These are phyloP conservation scores for Fistularia commersonii DNA, from an alignment of 2,797 vertebrate species.

Conservation along the genomic window DNA sequence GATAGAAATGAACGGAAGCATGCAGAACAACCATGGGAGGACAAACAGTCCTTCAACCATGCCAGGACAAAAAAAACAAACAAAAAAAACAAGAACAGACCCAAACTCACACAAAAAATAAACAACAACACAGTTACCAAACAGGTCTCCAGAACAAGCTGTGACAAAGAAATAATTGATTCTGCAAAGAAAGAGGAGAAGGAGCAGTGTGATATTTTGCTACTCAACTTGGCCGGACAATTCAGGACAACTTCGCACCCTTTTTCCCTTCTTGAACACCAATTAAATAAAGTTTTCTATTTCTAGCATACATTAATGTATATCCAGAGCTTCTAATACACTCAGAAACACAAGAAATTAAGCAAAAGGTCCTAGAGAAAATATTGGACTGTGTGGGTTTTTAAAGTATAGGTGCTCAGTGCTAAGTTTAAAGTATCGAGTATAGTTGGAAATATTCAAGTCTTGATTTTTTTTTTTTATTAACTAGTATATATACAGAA, in stretches of 20 bases:
- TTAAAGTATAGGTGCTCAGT: conserved; percentile 9
- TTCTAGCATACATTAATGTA: too few species aligned
- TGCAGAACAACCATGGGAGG: conserved; percentile 31
- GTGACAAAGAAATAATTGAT: conserved; percentile 80
- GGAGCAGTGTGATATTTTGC: conserved; percentile 14
- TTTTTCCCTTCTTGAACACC: conserved; percentile 13
- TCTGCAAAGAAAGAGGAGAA: conserved; percentile 65
- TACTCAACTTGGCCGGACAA: conserved; percentile 36
- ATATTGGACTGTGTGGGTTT: conserved; percentile 15
- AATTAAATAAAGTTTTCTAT: conserved; percentile 3
- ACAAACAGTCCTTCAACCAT: conserved; percentile 26
- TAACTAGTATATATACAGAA: too few species aligned
- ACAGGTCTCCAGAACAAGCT: conserved; percentile 78
- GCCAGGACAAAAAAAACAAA: conserved; percentile 32
- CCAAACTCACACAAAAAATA: conserved; percentile 5
- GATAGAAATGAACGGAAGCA: conserved; percentile 43
- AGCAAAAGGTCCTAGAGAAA: conserved; percentile 43
- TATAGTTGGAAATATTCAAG: too few species aligned
- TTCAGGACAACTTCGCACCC: conserved; percentile 10
- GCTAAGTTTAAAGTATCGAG: too few species aligned
- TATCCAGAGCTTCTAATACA: background rate
- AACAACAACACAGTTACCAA: conserved; percentile 64
- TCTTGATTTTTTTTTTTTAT: too few species aligned
- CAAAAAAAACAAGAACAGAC: conserved; percentile 1
- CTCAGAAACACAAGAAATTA: conserved; percentile 53